phyloP scores from a whole-genome alignment of 2,797 vertebrate species.

The Amphiprion clarkii region DNA sequence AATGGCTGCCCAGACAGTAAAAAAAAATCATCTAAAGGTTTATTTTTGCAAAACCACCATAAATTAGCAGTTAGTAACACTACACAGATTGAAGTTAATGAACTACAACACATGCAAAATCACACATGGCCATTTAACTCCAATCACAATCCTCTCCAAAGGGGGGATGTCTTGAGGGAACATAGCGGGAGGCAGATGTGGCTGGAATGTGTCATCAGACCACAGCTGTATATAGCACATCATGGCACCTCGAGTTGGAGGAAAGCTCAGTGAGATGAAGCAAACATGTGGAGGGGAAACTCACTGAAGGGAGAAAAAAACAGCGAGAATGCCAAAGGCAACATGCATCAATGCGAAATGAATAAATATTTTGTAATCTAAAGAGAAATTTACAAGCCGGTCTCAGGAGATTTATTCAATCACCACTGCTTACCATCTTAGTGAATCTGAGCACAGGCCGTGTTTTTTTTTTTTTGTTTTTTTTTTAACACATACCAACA shows the following conservation, averaged over 20 bases:
- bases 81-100: conserved; percentile 25
- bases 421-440: background rate
- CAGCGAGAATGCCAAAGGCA: conserved; percentile 10
- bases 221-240: conserved; percentile 45
- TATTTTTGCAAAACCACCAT: background rate
- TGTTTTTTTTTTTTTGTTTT: background rate
- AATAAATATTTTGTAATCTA: background rate
- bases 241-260: conserved; percentile 43
- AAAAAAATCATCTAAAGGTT: background rate
- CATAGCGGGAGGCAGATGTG: conserved; percentile 7
- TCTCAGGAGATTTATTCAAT: conserved; percentile 16
- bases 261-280: conserved; percentile 29
- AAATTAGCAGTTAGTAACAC: conserved; percentile 6
- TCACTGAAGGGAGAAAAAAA: background rate
- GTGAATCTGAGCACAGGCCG: background rate
- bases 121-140: conserved; percentile 32
- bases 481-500: background rate
- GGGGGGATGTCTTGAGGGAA: conserved; percentile 14
- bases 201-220: conserved; percentile 36
- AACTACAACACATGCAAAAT: conserved; percentile 5
- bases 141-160: conserved; percentile 3
- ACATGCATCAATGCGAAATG: background rate
- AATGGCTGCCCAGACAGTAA: background rate
- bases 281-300: conserved; percentile 15
- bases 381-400: conserved; percentile 7